Base-by-base conservation (phyloP, 2,113 vertebrate genomes). In the Recurvirostra avosetta region DNA sequence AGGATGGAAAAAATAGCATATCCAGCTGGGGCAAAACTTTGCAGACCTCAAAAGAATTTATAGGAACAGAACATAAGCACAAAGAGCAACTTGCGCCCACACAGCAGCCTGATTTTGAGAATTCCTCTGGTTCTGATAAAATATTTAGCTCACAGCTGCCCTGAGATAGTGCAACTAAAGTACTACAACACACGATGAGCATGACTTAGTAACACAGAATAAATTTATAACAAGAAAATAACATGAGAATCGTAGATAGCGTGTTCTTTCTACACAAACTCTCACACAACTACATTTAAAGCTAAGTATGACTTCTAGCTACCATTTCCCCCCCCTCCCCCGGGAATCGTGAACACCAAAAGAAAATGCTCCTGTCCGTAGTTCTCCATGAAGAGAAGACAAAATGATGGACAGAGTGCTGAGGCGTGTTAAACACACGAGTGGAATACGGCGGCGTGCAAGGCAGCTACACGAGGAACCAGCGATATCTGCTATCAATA, bases 21-120 rank as follows among this genome's bases (percentile, higher is more conserved):
- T 66, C 82, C 91, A 94, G 76, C 79, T 86, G 90, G 36, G 73
- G 66, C 23, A 94, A 94, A 91, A 86, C 53, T 96, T 73, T 81
- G 61, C 49, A 87, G 76, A 71, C 55, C 88, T 88, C 63, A 81
- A 79, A 92, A 77, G 76, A 86, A 70, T 88, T 92, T 82, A 87
- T 12, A 91, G 73, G 62, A 95, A 92, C 77, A 70, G 74, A 87
- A 87, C 15, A 62, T 23, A 88, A 73, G 34, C 59, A 92, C 71
- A 74, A 75, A 83, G 68, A 90, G 55, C 59, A 74, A 92, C 86
- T 29, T 72, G 52, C 4, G 8, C 70, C 47, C 47, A 63, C 6
- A 52, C 52, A 81, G 65, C 18, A 95, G 74, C 38, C 50, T 77
- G n/a, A 66, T 83, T 63, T 93, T 55, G 58, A 88, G 55, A 82